phyloP scores from a whole-genome alignment of 2,797 vertebrate genomes.

The Limnodromus scolopaceus region DNA sequence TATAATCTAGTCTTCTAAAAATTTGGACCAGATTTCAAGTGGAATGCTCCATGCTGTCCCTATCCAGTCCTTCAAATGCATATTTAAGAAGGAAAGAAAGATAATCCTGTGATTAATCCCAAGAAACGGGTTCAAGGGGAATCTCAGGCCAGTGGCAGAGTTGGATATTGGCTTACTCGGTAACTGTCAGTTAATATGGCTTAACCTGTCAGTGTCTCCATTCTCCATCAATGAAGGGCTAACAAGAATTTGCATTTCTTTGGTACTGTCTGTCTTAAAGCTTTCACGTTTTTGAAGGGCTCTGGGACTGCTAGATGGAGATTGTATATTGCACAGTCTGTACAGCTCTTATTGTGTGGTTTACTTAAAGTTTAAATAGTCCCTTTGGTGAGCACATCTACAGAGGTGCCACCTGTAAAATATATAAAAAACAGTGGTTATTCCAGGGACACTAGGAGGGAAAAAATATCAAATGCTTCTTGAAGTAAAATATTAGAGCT shows the following conservation, averaged over 20 bases:
- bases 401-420: neutral
- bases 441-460: neutral
- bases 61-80: neutral
- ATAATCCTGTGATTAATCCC: constrained; percentile 17
- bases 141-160: neutral
- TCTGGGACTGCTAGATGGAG: neutral
- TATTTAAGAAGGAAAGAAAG: constrained; percentile 7
- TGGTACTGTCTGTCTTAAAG: neutral
- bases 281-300: neutral
- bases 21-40: neutral
- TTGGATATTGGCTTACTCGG: neutral
- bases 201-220: neutral
- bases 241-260: neutral
- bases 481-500: neutral
- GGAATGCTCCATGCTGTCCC: neutral
- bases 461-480: neutral
- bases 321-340: neutral
- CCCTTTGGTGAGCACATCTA: neutral
- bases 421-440: neutral
- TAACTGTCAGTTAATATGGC: neutral
- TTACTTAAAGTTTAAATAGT: neutral
- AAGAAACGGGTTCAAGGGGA: constrained; percentile 4
- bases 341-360: neutral
- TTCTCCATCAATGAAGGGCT: neutral
- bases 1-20: neutral